A percentile compares a stretch with the other conserved stretches of the same genome.
Conservation (phyloP, 2,888 invertebrate species). For the Stenotaenia linearis region DNA sequence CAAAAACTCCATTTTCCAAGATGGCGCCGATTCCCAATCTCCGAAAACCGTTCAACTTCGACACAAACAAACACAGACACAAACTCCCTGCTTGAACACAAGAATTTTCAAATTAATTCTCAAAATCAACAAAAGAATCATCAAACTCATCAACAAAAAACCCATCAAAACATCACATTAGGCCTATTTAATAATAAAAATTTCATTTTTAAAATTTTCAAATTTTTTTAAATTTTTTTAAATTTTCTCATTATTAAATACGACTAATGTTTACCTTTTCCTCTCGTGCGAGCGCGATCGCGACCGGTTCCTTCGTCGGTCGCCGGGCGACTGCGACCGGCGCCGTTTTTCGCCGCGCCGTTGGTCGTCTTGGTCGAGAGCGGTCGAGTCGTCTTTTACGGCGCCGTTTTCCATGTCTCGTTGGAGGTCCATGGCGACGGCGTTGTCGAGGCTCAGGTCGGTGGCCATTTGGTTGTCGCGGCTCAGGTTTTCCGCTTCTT, state of each 20-base stretch:
- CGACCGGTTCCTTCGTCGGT: background rate
- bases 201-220: too few relatives aligned
- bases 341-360: conserved; percentile 1
- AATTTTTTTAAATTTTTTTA: background rate
- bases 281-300: background rate
- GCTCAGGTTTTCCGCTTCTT: background rate
- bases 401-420: background rate
- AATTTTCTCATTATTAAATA: background rate
- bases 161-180: background rate
- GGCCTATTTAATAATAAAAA: background rate
- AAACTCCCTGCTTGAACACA: background rate
- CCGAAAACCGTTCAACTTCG: background rate
- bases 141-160: background rate
- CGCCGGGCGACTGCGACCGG: background rate
- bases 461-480: background rate
- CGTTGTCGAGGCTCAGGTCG: background rate
- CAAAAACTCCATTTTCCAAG: too few relatives aligned
- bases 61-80: background rate
- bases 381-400: background rate
- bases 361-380: background rate
- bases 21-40: too few relatives aligned
- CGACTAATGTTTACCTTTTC: background rate
- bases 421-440: background rate
- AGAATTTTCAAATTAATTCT: background rate
- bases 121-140: background rate